Evolutionary conservation across 2,797 vertebrate genomes (phyloP).

Genomic region (Todus mexicanus): DNA sequence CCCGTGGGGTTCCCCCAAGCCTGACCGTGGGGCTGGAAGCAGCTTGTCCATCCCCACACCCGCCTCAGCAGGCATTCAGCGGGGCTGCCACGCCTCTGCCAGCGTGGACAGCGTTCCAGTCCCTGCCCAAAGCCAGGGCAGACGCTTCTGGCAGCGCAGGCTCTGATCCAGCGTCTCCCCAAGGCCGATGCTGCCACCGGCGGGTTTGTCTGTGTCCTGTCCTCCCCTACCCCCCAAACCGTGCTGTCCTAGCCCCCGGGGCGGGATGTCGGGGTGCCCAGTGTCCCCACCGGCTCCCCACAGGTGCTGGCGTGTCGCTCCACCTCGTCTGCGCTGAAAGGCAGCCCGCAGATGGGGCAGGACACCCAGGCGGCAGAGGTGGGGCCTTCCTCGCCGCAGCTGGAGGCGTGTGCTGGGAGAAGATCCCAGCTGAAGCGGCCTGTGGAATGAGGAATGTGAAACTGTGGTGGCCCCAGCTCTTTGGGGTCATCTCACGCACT

Average conservation of each 20-base stretch:
- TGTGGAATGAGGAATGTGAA: background rate
- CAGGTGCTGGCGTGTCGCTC: slow-evolving; percentile 76
- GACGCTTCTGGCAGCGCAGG: background rate
- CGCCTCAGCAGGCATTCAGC: background rate
- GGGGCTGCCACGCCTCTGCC: too few species aligned
- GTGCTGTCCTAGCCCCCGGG: background rate
- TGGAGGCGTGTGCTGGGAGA: slow-evolving; percentile 69
- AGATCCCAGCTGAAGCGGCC: slow-evolving; percentile 64
- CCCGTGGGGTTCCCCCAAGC: background rate
- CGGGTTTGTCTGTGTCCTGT: too few species aligned
- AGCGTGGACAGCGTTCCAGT: background rate
- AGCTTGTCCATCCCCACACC: background rate
- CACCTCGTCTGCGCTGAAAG: slow-evolving; percentile 53
- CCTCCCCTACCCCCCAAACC: background rate
- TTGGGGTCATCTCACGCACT: background rate
- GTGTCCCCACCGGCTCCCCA: background rate
- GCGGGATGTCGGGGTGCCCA: background rate
- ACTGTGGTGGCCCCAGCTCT: background rate
- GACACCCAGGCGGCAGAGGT: background rate
- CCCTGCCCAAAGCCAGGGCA: background rate
- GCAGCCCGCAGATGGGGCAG: slow-evolving; percentile 74
- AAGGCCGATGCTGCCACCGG: too few species aligned
- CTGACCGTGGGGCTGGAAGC: background rate
- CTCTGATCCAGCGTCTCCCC: background rate
- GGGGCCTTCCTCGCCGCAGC: slow-evolving; percentile 68